Conservation (phyloP, 2,113 vertebrate species). For the Ophthalmolycus amberensis region DNA sequence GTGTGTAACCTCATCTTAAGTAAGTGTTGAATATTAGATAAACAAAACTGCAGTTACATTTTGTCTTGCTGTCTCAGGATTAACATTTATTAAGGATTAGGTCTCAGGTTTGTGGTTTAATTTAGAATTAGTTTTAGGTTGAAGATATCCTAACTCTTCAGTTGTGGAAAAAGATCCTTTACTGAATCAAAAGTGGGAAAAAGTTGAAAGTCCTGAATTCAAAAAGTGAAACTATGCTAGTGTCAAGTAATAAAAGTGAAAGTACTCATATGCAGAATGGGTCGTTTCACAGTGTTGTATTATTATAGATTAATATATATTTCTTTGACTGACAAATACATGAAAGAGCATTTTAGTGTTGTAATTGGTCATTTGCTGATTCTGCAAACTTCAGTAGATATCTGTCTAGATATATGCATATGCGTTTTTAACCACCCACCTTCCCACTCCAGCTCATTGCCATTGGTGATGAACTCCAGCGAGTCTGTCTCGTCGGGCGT, state of each 20-base stretch:
- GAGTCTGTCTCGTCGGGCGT: conserved; percentile 97
- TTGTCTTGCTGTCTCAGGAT: background rate
- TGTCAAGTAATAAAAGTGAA: background rate
- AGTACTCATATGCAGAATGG: background rate
- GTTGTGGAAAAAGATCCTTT: background rate
- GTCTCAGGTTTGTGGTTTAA: background rate
- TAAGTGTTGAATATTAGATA: background rate
- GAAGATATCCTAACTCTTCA: background rate
- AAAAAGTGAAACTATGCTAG: background rate
- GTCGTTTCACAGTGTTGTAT: background rate
- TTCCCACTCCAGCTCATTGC: conserved; percentile 98
- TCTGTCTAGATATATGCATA: background rate
- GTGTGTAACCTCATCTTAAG: background rate
- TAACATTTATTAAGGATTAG: background rate
- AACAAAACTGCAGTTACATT: too few relatives aligned
- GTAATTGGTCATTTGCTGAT: background rate
- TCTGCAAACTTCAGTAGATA: background rate
- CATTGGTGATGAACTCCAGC: conserved; percentile 93
- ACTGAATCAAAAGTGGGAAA: background rate
- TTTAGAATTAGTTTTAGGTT: background rate
- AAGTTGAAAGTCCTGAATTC: background rate
- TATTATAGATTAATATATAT: background rate
- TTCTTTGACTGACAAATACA: background rate
- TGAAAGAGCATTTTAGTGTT: background rate
- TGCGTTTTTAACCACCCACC: conserved; percentile 81